A percentile compares a stretch with the other conserved stretches of the same genome.
These are phyloP conservation scores for Decapterus maruadsi DNA, from an alignment of 2,797 vertebrate species.

Conservation along the genomic window DNA sequence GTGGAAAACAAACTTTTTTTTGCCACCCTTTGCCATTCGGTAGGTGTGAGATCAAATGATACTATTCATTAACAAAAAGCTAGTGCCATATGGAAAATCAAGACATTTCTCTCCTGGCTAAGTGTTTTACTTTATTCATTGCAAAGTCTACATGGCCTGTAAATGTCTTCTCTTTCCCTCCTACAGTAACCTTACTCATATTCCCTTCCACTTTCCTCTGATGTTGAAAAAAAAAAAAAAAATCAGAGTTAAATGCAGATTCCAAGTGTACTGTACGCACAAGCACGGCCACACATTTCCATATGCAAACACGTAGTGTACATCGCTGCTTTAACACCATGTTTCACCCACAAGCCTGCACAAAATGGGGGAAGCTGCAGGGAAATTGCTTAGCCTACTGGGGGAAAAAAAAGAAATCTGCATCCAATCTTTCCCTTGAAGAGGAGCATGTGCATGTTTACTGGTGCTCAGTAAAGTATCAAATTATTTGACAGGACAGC, in stretches of 20 bases:
- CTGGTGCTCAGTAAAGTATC: conserved; percentile 35
- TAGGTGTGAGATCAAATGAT: neutral
- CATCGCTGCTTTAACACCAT: neutral
- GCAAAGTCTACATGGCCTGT: neutral
- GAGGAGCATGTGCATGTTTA: conserved; percentile 18
- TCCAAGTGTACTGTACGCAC: neutral
- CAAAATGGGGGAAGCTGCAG: conserved; percentile 3
- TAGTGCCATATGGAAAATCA: neutral
- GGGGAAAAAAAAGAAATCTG: neutral
- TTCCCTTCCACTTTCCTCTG: neutral
- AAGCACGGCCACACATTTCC: conserved; percentile 3
- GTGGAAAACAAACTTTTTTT: neutral
- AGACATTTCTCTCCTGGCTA: neutral
- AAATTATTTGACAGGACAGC: conserved; percentile 45
- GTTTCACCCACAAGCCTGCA: conserved; percentile 22
- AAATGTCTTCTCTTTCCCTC: neutral
- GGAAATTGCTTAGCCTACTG: conserved; percentile 24
- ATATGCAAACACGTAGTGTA: conserved; percentile 7
- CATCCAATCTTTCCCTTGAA: conserved; percentile 1
- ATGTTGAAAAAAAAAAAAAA: neutral
- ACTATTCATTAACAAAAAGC: neutral
- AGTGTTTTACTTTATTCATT: neutral
- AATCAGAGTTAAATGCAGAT: neutral
- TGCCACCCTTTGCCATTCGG: neutral
- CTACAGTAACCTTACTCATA: neutral